These are phyloP conservation scores for Corythucha ciliata DNA, from an alignment of 2,888 invertebrate species.

Conservation along the genomic window DNA sequence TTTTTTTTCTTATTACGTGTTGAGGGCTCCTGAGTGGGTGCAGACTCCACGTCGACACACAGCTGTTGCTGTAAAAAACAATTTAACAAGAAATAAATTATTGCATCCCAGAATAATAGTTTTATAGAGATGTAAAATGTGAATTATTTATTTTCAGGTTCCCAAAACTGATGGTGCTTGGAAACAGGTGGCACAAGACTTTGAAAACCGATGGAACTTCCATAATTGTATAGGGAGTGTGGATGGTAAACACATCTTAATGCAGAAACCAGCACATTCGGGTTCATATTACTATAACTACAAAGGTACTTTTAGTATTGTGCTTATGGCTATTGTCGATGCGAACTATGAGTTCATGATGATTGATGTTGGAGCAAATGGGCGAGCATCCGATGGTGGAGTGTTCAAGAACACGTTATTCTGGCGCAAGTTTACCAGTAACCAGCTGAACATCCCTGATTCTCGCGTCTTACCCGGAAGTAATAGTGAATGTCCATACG, in stretches of 20 bases:
- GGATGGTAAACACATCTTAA: conserved; percentile 39
- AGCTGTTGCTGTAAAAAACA: conserved; percentile 5
- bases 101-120: conserved; percentile 3
- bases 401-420: conserved; percentile 20
- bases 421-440: conserved; percentile 16
- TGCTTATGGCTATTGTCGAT: conserved; percentile 37
- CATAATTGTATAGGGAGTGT: conserved; percentile 36
- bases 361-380: conserved; percentile 14
- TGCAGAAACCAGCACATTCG: conserved; percentile 34
- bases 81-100: conserved; percentile 2
- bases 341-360: conserved; percentile 34
- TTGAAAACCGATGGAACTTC: conserved; percentile 35
- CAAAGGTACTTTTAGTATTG: conserved; percentile 36
- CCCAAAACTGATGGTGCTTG: too few species aligned
- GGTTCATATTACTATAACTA: conserved; percentile 38
- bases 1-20: too few species aligned
- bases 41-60: conserved; percentile 3
- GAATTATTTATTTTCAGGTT: conserved; percentile 17
- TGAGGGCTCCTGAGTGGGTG: conserved; percentile 5
- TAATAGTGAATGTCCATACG: conserved; percentile 13
- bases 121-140: background rate
- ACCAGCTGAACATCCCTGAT: conserved; percentile 20
- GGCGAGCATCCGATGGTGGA: conserved; percentile 2
- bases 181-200: conserved; percentile 20
- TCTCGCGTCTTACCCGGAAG: conserved; percentile 16